Evolutionary conservation across 2,888 invertebrate genomes (phyloP), one percentile per base, ranked within the genome.

Genomic region (Cylindroiulus punctatus): DNA sequence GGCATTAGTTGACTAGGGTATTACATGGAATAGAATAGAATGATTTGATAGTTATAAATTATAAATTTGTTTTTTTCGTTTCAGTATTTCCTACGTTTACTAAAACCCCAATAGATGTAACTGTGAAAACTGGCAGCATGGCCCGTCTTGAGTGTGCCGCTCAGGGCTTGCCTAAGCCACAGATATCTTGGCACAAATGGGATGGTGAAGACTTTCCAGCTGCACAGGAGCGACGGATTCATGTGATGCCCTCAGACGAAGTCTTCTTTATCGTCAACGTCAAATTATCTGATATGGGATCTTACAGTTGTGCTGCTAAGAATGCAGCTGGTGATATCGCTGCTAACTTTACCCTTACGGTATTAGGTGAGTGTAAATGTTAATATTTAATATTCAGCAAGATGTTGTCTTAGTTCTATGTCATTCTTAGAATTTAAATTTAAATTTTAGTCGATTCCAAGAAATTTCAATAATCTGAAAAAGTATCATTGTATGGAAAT

Each of bases 151-250:
- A 97, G 90, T 98, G 98, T 92, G 95, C 96, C 19, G 98, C 98
- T 2, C 93, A 93, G 87, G 98, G 98, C 0, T 95, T 96, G 90
- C 98, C 98, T 0, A 92, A 93, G 84, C 98, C 98, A 26, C 95
- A 96, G 91, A 96, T 97, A 89, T 95, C 96, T 0, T 95, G 97
- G 95, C 95, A 96, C 89, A 97, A 97, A 91, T 89, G 88, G 42
- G 96, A 96, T n/a, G 96, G 96, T 0, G 95, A 96, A 90, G 96
- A 97, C 90, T 98, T 98, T 91, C 98, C 98, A 10, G 98, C 98
- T 7, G 98, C 98, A 12, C 93, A 95, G 89, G 98, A 98, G 91
- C 93, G 98, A 82, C 93, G 98, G 57, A 95, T 98, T 94, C 96
- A 96, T 91, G 96, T 98, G 84, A 96, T 97, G 94, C 95, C 96